A percentile compares a stretch with the other conserved stretches of the same genome.
Evolutionary conservation across 2,888 invertebrate species (phyloP).

Genomic region (Amblyjoppa proteus): DNA sequence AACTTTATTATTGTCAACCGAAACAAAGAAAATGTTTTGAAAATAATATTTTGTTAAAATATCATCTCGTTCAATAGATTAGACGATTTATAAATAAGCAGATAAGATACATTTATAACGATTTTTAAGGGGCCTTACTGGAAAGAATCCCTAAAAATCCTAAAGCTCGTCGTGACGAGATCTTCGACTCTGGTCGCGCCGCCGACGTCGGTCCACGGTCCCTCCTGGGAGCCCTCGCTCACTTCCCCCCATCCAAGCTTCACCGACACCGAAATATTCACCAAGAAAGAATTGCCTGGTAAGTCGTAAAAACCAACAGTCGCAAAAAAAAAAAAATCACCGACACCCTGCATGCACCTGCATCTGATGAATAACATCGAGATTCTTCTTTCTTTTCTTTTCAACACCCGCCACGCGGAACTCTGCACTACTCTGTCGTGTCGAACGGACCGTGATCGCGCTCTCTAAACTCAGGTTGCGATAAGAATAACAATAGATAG

Average conservation of each 20-base stretch:
- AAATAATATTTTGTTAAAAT: too few species aligned
- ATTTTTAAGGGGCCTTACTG: conserved; percentile 92
- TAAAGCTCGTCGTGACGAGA: conserved; percentile 97
- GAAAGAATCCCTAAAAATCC: conserved; percentile 97
- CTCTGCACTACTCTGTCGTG: conserved; percentile 67
- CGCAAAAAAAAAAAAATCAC: conserved; percentile 22
- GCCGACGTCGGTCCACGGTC: conserved; percentile 87
- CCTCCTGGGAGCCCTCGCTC: conserved; percentile 87
- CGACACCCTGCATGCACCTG: conserved; percentile 50
- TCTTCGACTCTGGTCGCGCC: conserved; percentile 97
- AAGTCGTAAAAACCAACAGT: conserved; percentile 55
- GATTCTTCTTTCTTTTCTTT: conserved; percentile 60
- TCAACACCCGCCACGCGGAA: conserved; percentile 74
- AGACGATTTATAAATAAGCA: too few species aligned
- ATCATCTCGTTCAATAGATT: too few species aligned
- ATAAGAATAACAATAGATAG: conserved; percentile 80
- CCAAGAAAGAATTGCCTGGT: conserved; percentile 92
- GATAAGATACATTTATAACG: neutral
- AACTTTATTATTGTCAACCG: neutral
- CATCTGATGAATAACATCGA: conserved; percentile 38
- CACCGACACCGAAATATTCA: conserved; percentile 94
- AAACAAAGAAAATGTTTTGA: neutral
- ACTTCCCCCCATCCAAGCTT: conserved; percentile 90
- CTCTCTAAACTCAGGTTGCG: conserved; percentile 77
- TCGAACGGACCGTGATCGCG: conserved; percentile 73